phyloP scores from a whole-genome alignment of 1,140 invertebrate genomes.

The Drosophila tsacasi region DNA sequence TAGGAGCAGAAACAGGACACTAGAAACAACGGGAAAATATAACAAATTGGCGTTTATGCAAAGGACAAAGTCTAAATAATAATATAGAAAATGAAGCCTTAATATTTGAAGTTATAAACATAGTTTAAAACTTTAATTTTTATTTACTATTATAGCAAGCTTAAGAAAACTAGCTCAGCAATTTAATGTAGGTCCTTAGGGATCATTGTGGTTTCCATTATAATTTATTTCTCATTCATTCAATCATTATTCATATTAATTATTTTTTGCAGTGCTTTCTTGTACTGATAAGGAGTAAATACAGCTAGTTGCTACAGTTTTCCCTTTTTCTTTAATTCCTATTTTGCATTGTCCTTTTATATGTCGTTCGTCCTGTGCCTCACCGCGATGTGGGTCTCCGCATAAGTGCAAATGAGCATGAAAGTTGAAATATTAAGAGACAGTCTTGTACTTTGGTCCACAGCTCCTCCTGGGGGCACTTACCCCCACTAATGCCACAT shows the following conservation, averaged over 20 bases:
- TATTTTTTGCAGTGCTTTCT: not conserved
- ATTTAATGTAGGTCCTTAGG: not conserved
- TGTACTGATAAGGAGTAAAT: constrained; percentile 7
- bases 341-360: constrained; percentile 63
- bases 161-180: not conserved
- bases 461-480: constrained; percentile 5
- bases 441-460: constrained; percentile 38
- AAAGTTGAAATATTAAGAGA: constrained; percentile 83
- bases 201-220: too few relatives aligned
- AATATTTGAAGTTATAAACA: not conserved
- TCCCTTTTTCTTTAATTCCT: constrained; percentile 8
- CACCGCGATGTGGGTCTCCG: constrained; percentile 5
- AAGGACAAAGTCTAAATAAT: too few relatives aligned
- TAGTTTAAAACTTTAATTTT: not conserved
- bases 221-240: not conserved
- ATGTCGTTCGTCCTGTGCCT: not conserved
- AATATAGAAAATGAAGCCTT: not conserved
- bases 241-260: not conserved
- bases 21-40: too few relatives aligned
- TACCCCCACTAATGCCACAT: not conserved
- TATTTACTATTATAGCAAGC: too few relatives aligned
- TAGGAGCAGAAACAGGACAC: not conserved
- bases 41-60: not conserved
- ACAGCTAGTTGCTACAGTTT: constrained; percentile 55
- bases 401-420: constrained; percentile 78